Conservation (phyloP, 2,113 vertebrate species). For the Brachyhypopomus occidentalis region DNA sequence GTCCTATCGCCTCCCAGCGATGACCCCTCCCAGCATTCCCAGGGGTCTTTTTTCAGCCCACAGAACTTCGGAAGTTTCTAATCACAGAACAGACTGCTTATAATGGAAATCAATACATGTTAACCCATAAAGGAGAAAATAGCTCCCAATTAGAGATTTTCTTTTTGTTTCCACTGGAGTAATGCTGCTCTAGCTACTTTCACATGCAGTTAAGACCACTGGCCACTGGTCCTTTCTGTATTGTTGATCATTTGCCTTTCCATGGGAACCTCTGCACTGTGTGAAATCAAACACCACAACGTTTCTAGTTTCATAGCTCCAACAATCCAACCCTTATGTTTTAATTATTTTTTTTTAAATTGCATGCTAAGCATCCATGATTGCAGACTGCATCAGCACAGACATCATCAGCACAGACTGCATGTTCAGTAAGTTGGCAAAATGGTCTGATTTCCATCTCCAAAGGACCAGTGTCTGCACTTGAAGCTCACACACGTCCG, state of each 20-base stretch:
- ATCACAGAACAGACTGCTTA: background rate
- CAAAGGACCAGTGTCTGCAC: background rate
- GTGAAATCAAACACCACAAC: too few species aligned
- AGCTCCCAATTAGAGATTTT: background rate
- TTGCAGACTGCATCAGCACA: too few species aligned
- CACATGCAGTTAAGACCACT: constrained; percentile 19
- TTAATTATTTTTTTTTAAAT: too few species aligned
- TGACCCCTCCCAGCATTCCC: background rate
- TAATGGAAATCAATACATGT: constrained; percentile 22
- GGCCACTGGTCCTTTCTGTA: constrained; percentile 29
- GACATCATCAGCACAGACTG: too few species aligned
- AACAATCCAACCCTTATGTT: too few species aligned
- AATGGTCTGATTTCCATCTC: too few species aligned
- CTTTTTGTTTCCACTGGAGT: background rate
- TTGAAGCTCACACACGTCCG: background rate
- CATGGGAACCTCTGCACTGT: too few species aligned
- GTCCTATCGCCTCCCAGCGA: background rate
- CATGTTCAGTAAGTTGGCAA: too few species aligned
- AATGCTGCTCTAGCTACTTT: too few species aligned
- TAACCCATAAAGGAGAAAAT: constrained; percentile 11
- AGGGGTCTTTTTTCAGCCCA: background rate
- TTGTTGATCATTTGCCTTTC: too few species aligned
- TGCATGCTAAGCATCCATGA: too few species aligned
- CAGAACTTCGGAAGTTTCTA: background rate
- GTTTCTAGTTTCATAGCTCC: too few species aligned